phyloP scores from a whole-genome alignment of 2,797 vertebrate species.

The Onychomys arenicola region DNA sequence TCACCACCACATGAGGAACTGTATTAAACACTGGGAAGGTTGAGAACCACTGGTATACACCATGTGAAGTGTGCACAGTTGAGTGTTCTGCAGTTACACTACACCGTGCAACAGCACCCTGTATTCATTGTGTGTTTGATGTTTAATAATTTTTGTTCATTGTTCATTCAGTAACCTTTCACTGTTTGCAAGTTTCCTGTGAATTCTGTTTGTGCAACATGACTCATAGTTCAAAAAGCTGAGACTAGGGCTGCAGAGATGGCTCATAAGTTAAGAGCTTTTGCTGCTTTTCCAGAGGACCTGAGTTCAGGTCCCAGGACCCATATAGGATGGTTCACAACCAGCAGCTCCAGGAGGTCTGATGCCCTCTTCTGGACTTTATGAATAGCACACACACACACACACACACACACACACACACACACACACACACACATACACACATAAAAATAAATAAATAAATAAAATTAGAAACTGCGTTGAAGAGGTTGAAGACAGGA shows the following conservation, averaged over 20 bases:
- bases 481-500: background rate
- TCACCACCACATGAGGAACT: background rate
- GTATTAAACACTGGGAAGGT: background rate
- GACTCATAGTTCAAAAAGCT: background rate
- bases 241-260: background rate
- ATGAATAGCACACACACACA: background rate
- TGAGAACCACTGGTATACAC: background rate
- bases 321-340: background rate
- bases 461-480: background rate
- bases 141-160: background rate
- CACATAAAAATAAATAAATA: background rate
- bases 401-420: background rate
- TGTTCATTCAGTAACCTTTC: background rate
- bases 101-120: too few relatives aligned
- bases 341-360: background rate
- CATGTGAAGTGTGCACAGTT: background rate
- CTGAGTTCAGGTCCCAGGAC: background rate
- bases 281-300: background rate
- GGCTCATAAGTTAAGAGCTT: background rate
- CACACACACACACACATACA: too few relatives aligned
- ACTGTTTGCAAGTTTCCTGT: background rate
- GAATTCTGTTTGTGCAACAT: background rate
- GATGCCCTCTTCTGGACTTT: background rate
- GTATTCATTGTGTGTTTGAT: background rate
- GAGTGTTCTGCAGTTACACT: background rate